A percentile compares a stretch with the other conserved stretches of the same genome.
These are phyloP conservation scores for Cataglyphis livida DNA, from an alignment of 2,888 invertebrate species.

Conservation along the genomic window DNA sequence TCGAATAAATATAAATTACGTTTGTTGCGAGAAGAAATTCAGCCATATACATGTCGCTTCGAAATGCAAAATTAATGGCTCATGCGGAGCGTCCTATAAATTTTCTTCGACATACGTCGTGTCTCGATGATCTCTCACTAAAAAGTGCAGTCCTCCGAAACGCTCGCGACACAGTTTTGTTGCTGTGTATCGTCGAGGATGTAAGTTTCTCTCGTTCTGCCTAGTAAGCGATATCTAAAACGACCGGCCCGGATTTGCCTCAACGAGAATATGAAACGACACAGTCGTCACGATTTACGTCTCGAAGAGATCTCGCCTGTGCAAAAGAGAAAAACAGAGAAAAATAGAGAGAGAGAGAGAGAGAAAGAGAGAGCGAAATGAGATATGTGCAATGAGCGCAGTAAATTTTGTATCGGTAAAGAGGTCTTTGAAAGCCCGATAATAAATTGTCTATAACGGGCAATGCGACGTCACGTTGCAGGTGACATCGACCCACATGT, in stretches of 20 bases:
- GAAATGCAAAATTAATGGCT: conserved; percentile 41
- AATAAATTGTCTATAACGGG: conserved; percentile 49
- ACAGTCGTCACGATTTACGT: conserved; percentile 44
- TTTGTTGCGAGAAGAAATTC: conserved; percentile 10
- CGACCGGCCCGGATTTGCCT: conserved; percentile 40
- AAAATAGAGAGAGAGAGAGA: not conserved
- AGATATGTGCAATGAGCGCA: not conserved
- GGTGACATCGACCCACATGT: conserved; percentile 57
- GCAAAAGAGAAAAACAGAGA: not conserved
- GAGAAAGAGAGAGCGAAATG: not conserved
- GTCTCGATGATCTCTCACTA: conserved; percentile 26
- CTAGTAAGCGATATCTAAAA: conserved; percentile 53
- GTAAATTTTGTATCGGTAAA: conserved; percentile 13
- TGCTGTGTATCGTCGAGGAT: conserved; percentile 11
- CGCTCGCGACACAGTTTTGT: conserved; percentile 32
- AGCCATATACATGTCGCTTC: not conserved
- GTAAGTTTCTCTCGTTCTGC: conserved; percentile 32
- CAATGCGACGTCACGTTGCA: conserved; percentile 45
- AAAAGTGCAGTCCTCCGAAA: conserved; percentile 40
- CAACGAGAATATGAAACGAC: conserved; percentile 50
- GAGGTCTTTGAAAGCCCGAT: not conserved
- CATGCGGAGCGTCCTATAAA: conserved; percentile 29
- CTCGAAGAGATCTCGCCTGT: not conserved
- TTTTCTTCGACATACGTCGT: conserved; percentile 29
- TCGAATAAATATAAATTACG: conserved; percentile 24